Conservation (phyloP, 2,113 vertebrate species). For the Macroglossus sobrinus region DNA sequence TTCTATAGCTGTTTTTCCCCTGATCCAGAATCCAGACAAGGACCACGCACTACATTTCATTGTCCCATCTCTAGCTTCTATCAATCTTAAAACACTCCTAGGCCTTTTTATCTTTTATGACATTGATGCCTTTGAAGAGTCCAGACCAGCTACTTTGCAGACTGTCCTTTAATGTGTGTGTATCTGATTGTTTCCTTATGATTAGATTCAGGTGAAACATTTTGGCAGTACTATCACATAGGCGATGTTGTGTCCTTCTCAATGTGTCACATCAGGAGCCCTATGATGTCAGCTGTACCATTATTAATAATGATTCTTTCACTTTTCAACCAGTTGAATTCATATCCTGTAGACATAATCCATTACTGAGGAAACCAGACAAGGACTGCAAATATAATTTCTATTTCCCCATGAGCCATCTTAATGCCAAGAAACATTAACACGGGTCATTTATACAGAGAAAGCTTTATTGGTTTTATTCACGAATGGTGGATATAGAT, state of each 20-base stretch:
- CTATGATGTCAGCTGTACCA: slow-evolving; percentile 40
- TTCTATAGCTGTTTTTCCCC: background rate
- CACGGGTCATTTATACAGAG: slow-evolving; percentile 54
- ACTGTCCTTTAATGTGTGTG: background rate
- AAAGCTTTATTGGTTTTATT: slow-evolving; percentile 46
- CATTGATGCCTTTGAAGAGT: slow-evolving; percentile 8
- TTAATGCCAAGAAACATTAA: slow-evolving; percentile 68
- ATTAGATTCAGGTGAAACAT: slow-evolving; percentile 2
- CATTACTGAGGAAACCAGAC: slow-evolving; percentile 66
- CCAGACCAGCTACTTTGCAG: background rate
- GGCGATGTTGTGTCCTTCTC: slow-evolving; percentile 44
- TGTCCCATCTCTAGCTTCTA: background rate
- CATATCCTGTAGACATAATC: slow-evolving; percentile 65
- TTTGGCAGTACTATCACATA: slow-evolving; percentile 13
- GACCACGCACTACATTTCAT: background rate
- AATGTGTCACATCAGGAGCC: background rate
- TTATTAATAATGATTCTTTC: slow-evolving; percentile 55
- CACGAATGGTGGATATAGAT: background rate
- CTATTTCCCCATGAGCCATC: slow-evolving; percentile 38
- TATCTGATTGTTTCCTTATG: background rate
- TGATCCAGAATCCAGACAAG: background rate
- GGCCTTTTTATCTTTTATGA: background rate
- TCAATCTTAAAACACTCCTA: background rate
- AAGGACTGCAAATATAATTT: slow-evolving; percentile 60
- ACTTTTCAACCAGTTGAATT: slow-evolving; percentile 48